phyloP scores from a whole-genome alignment of 2,113 vertebrate genomes.

The Pterocles gutturalis region DNA sequence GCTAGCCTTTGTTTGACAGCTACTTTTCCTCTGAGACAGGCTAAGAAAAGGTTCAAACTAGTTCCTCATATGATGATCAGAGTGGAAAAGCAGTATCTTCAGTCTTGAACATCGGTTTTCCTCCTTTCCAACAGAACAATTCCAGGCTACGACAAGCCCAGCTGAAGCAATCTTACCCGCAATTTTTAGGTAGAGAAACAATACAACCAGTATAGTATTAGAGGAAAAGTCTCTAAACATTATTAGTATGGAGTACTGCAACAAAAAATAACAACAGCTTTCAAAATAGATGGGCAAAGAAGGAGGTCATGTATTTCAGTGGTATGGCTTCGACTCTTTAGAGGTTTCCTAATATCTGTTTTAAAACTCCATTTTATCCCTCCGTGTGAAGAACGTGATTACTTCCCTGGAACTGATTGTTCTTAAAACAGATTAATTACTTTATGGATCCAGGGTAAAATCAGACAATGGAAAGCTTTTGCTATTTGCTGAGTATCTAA shows the following conservation, averaged over 20 bases:
- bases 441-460: background rate
- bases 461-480: background rate
- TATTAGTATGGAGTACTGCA: background rate
- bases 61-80: background rate
- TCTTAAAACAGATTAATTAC: background rate
- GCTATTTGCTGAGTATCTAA: background rate
- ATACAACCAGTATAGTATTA: background rate
- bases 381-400: fast-evolving
- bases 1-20: background rate
- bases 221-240: background rate
- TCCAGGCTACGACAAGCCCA: background rate
- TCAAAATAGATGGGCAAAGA: background rate
- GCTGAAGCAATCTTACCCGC: background rate
- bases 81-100: background rate
- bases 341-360: background rate
- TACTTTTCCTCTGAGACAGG: background rate
- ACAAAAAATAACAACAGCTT: background rate
- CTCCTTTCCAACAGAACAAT: background rate
- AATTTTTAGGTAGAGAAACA: background rate
- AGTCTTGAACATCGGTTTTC: background rate
- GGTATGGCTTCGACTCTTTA: background rate
- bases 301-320: background rate
- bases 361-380: background rate
- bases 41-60: background rate
- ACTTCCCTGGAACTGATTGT: background rate